Percentiles rank a stretch among this genome's conserved stretches.
Evolutionary conservation across 1,140 invertebrate genomes (phyloP).

Genomic region (Zaprionus inermis): DNA sequence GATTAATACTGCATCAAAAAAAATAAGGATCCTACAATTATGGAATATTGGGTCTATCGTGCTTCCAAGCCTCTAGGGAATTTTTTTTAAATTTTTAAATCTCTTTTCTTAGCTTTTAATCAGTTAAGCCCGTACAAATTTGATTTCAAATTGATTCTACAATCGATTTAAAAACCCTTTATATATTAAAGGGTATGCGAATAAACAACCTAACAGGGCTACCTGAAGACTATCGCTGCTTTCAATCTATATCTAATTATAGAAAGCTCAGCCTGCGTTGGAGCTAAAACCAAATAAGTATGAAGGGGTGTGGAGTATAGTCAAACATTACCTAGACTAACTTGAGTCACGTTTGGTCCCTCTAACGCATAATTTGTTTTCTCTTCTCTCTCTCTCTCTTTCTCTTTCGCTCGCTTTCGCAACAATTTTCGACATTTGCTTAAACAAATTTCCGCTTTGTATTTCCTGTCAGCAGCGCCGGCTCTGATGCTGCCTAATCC

Average conservation of each 20-base stretch:
- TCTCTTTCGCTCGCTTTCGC: constrained; percentile 1
- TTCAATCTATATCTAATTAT: not conserved
- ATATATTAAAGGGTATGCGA: not conserved
- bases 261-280: not conserved
- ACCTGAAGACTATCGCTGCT: not conserved
- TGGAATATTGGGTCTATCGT: too few relatives aligned
- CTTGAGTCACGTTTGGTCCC: not conserved
- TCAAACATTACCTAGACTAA: not conserved
- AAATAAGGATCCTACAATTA: too few relatives aligned
- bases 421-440: constrained; percentile 36
- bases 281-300: not conserved
- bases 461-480: constrained; percentile 39
- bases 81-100: too few relatives aligned
- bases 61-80: too few relatives aligned
- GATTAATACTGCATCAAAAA: too few relatives aligned
- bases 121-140: too few relatives aligned
- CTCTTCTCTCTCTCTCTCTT: not conserved
- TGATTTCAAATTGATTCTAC: too few relatives aligned
- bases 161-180: too few relatives aligned
- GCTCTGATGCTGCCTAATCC: constrained; percentile 21
- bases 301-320: not conserved
- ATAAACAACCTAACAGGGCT: not conserved
- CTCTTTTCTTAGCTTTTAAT: too few relatives aligned
- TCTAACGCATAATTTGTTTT: not conserved
- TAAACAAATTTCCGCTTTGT: constrained; percentile 49